These are phyloP conservation scores for Papilio polytes DNA, from an alignment of 1,140 invertebrate genomes.

Conservation along the genomic window DNA sequence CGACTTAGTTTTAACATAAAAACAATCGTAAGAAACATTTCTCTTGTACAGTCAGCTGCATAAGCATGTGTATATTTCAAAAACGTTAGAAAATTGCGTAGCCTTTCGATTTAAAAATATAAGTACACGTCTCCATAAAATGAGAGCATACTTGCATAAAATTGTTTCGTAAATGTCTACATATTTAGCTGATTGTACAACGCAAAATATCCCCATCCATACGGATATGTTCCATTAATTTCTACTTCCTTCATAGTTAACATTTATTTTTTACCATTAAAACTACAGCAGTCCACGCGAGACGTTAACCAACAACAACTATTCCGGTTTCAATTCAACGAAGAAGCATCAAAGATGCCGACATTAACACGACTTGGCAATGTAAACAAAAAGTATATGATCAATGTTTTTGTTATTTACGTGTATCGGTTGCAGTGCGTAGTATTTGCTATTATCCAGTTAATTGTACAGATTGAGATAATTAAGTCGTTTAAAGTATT, in stretches of 20 bases:
- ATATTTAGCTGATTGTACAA: too few species aligned
- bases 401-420: conserved; percentile 3
- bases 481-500: conserved; percentile 1
- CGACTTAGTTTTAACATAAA: too few species aligned
- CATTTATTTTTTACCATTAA: conserved; percentile 13
- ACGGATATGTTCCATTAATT: conserved; percentile 5
- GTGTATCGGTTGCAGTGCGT: conserved; percentile 5
- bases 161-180: too few species aligned
- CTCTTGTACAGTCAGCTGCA: too few species aligned
- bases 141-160: too few species aligned
- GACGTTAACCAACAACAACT: background rate
- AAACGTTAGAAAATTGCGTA: too few species aligned
- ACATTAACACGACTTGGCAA: background rate
- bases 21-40: too few species aligned
- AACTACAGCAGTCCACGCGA: conserved; percentile 8
- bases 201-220: background rate
- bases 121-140: too few species aligned
- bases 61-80: too few species aligned
- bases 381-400: background rate
- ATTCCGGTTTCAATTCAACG: background rate
- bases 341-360: conserved; percentile 14
- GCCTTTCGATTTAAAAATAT: too few species aligned
- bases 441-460: conserved; percentile 1
- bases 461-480: conserved; percentile 1
- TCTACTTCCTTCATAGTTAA: background rate